Evolutionary conservation across 1,140 invertebrate genomes (phyloP).

Genomic region (Pectinophora gossypiella): DNA sequence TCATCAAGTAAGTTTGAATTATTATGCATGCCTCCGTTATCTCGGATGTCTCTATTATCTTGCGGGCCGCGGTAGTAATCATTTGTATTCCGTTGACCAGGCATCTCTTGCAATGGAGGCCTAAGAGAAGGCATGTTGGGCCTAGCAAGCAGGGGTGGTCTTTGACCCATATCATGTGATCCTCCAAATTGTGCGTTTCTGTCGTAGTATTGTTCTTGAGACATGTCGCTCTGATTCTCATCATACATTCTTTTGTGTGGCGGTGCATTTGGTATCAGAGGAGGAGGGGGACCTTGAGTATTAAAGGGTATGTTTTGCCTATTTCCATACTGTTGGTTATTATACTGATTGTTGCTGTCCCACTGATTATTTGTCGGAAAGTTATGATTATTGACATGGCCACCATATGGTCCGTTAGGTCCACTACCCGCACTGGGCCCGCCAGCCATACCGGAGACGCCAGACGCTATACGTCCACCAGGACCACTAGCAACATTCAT

Average conservation of each 20-base stretch:
- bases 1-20: background rate
- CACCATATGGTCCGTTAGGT: background rate
- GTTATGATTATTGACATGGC: slow-evolving; percentile 14
- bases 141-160: slow-evolving; percentile 8
- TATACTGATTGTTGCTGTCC: slow-evolving; percentile 28
- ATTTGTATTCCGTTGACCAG: slow-evolving; percentile 16
- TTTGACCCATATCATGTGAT: slow-evolving; percentile 3
- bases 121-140: slow-evolving; percentile 14
- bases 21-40: background rate
- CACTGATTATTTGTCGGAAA: slow-evolving; percentile 26
- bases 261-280: background rate
- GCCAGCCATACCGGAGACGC: background rate
- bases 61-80: slow-evolving; percentile 18
- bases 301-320: slow-evolving; percentile 23
- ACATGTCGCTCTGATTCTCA: slow-evolving; percentile 15
- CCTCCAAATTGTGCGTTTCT: slow-evolving; percentile 22
- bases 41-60: slow-evolving; percentile 13
- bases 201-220: slow-evolving; percentile 31
- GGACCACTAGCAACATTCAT: background rate
- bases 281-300: slow-evolving; percentile 19
- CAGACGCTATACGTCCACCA: background rate
- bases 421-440: background rate
- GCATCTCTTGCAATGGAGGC: slow-evolving; percentile 11
- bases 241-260: slow-evolving; percentile 13
- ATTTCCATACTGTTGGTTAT: slow-evolving; percentile 25